Conservation (phyloP, 2,113 vertebrate genomes). For the Thunnus thynnus region DNA sequence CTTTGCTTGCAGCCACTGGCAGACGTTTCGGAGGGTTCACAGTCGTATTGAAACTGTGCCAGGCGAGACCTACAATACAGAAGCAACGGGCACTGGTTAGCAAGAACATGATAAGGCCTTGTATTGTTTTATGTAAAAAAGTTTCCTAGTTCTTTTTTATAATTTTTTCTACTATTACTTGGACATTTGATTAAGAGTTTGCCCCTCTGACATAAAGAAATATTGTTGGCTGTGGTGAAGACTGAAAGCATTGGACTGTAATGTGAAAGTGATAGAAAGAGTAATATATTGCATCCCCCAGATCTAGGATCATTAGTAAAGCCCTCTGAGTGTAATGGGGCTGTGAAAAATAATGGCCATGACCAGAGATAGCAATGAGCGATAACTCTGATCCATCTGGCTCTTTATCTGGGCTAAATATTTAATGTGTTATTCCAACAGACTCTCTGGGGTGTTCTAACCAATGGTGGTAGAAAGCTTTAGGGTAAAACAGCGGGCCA, state of each 20-base stretch:
- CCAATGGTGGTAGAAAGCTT: slow-evolving; percentile 73
- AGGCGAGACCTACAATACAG: slow-evolving; percentile 88
- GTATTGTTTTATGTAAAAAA: slow-evolving; percentile 30
- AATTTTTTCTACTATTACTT: slow-evolving; percentile 21
- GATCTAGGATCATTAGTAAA: slow-evolving; percentile 79
- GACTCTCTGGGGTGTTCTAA: slow-evolving; percentile 76
- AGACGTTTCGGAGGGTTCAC: slow-evolving; percentile 81
- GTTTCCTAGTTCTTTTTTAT: slow-evolving; percentile 7
- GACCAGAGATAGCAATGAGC: slow-evolving; percentile 81
- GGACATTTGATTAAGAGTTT: slow-evolving; percentile 67
- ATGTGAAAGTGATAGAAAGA: slow-evolving; percentile 77
- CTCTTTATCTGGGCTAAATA: slow-evolving; percentile 82
- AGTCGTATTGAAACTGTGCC: slow-evolving; percentile 93
- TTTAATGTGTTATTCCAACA: slow-evolving; percentile 82
- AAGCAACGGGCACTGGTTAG: slow-evolving; percentile 27
- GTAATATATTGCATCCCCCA: slow-evolving; percentile 74
- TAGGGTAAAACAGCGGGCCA: slow-evolving; percentile 71
- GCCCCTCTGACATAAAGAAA: slow-evolving; percentile 58
- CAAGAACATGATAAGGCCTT: slow-evolving; percentile 7
- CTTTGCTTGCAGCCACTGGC: slow-evolving; percentile 86
- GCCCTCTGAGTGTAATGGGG: slow-evolving; percentile 79
- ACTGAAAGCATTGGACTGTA: slow-evolving; percentile 64
- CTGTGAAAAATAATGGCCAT: slow-evolving; percentile 82
- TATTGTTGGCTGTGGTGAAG: slow-evolving; percentile 49
- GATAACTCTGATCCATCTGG: slow-evolving; percentile 80